A percentile compares a stretch with the other conserved stretches of the same genome.
phyloP scores from a whole-genome alignment of 1,140 invertebrate species.

The Euwallacea fornicatus region DNA sequence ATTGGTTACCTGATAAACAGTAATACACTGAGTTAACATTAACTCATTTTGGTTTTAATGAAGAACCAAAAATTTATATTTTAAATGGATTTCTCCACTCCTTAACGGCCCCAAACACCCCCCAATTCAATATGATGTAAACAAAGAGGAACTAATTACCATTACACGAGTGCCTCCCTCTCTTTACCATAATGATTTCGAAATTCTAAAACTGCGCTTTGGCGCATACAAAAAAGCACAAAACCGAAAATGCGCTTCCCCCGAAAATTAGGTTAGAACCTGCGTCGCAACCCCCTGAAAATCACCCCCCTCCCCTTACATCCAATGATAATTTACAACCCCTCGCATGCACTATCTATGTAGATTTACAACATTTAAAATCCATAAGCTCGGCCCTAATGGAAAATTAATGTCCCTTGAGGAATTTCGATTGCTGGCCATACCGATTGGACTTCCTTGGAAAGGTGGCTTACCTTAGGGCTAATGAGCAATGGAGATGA shows the following conservation, averaged over 20 bases:
- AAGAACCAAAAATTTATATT: background rate
- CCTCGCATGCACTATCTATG: background rate
- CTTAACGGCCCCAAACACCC: background rate
- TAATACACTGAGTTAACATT: too few relatives aligned
- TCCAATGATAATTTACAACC: background rate
- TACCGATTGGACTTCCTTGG: background rate
- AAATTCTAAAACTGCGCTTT: background rate
- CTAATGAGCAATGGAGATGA: background rate
- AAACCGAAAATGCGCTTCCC: background rate
- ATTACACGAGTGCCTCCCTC: background rate
- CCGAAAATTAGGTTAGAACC: background rate
- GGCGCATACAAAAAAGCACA: background rate
- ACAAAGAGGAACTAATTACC: constrained; percentile 1
- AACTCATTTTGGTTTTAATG: too few relatives aligned
- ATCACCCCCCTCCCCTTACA: background rate
- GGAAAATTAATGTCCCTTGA: background rate
- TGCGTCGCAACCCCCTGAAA: background rate
- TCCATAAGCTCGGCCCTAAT: background rate
- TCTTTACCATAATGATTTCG: background rate
- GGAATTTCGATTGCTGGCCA: background rate
- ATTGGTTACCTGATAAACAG: too few relatives aligned
- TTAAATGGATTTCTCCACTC: background rate
- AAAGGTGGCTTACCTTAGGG: background rate
- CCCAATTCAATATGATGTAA: background rate
- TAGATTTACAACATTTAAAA: background rate